Base-by-base conservation (phyloP, 2,113 vertebrate genomes). In the Hyperopisus bebe region DNA sequence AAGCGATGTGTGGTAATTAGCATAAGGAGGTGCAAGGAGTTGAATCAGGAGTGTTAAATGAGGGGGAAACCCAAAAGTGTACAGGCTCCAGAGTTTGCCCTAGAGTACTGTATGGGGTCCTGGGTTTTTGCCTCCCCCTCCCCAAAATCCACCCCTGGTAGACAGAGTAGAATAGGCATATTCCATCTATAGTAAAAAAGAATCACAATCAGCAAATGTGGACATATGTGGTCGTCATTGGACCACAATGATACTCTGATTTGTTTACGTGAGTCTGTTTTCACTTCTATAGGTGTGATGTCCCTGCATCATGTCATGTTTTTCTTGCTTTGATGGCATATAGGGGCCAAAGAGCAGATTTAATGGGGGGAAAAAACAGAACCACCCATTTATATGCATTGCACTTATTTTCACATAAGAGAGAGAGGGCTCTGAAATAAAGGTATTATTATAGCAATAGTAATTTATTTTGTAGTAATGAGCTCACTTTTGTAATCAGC, bases 371-470 rank as follows among this genome's bases (percentile, higher is more conserved):
- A 11, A 21, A 5, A 47, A 84, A 24, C 17, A 70, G 35, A 50
- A 85, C 17, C 77, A 24, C 50, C 58, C 66, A 50, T 90, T 91
- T 90, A 35, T 44, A 90, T 91, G 83, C 82, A 87, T 39, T 83
- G 88, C 50, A 89, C 58, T 83, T 51, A 53, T 77, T 62, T 39
- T 35, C 90, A 85, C 42, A 55, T 88, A 58, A 90, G 90, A 77
- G 89, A 86, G 87, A 90, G 47, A 89, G 74, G 74, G 44, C 84
- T 89, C 89, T 91, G 89, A 89, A 90, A 53, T 80, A 39, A 84
- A 90, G 88, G 58, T 89, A 92, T 92, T 91, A 90, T 88, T 92
- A 87, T 85, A 91, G 74, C 88, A 92, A 90, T 88, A 91, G 89
- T 85, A 92, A 91, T 93, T 84, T 92, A 88, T 92, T 91, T 92